A percentile compares a stretch with the other conserved stretches of the same genome.
phyloP scores from a whole-genome alignment of 2,797 vertebrate species.

The Sebastes taczanowskii region DNA sequence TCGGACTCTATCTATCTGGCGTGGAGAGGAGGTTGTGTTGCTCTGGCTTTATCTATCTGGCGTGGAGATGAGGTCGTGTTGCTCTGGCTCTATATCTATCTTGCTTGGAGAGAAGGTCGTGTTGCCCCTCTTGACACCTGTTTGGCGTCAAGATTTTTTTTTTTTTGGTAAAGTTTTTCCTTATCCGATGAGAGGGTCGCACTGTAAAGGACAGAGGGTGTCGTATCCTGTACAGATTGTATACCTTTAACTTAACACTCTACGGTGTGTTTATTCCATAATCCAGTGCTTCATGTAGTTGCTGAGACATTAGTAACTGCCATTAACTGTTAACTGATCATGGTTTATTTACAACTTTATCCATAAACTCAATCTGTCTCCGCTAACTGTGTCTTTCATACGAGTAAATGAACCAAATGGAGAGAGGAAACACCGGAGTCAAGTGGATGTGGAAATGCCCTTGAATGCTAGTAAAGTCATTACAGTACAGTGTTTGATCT shows the following conservation, averaged over 20 bases:
- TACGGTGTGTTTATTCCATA: neutral
- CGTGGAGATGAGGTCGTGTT: no score
- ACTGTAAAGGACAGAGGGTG: no score
- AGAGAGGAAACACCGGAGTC: neutral
- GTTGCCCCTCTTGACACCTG: no score
- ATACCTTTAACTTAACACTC: neutral
- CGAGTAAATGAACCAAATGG: neutral
- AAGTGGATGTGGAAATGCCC: constrained; percentile 13
- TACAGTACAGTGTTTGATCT: constrained; percentile 29
- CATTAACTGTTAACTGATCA: neutral
- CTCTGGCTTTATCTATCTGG: no score
- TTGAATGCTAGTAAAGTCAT: constrained; percentile 16
- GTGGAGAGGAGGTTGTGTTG: accelerated
- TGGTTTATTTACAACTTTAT: neutral
- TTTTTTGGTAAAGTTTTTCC: no score
- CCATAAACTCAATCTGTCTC: neutral
- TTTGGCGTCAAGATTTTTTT: no score
- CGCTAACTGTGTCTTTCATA: neutral
- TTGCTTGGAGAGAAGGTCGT: no score
- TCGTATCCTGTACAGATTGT: no score
- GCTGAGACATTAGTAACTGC: neutral
- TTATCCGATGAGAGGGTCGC: no score
- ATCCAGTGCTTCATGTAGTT: neutral
- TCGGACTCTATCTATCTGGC: accelerated
- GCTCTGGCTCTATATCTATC: no score